These are phyloP conservation scores for Drosophila merina DNA, from an alignment of 2,888 invertebrate genomes.

Conservation along the genomic window DNA sequence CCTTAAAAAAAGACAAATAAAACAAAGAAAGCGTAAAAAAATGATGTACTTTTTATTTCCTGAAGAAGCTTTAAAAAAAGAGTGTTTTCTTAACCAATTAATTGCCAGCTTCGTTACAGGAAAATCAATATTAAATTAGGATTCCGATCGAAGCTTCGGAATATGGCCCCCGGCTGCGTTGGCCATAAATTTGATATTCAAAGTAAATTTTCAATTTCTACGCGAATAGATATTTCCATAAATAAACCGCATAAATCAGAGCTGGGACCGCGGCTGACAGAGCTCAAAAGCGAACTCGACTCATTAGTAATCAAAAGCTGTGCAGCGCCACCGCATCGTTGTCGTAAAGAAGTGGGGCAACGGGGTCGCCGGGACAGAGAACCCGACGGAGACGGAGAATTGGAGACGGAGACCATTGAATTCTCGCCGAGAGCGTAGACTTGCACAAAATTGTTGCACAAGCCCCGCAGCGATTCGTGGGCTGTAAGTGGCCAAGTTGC, in stretches of 20 bases:
- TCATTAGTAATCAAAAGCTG: conserved; percentile 79
- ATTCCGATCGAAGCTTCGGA: conserved; percentile 47
- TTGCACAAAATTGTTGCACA: conserved; percentile 59
- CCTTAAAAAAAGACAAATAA: neutral
- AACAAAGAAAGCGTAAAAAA: neutral
- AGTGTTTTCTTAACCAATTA: neutral
- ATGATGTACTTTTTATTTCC: no score
- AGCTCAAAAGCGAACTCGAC: conserved; percentile 45
- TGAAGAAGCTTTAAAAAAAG: no score
- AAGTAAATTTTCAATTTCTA: conserved; percentile 74
- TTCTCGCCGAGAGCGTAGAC: conserved; percentile 55
- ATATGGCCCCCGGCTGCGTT: conserved; percentile 17
- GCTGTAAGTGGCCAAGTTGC: conserved; percentile 49
- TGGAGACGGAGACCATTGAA: conserved; percentile 40
- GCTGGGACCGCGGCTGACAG: conserved; percentile 48
- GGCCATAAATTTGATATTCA: conserved; percentile 68
- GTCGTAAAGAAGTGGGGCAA: conserved; percentile 7
- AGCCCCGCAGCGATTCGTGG: conserved; percentile 53
- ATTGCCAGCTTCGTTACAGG: conserved; percentile 15
- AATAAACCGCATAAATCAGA: conserved; percentile 78
- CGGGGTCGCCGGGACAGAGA: no score
- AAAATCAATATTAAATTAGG: conserved; percentile 52
- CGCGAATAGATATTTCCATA: conserved; percentile 75
- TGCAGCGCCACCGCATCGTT: conserved; percentile 44
- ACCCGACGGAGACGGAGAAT: conserved; percentile 9